phyloP scores from a whole-genome alignment of 2,113 vertebrate species.

The Ctenodactylus gundi region DNA sequence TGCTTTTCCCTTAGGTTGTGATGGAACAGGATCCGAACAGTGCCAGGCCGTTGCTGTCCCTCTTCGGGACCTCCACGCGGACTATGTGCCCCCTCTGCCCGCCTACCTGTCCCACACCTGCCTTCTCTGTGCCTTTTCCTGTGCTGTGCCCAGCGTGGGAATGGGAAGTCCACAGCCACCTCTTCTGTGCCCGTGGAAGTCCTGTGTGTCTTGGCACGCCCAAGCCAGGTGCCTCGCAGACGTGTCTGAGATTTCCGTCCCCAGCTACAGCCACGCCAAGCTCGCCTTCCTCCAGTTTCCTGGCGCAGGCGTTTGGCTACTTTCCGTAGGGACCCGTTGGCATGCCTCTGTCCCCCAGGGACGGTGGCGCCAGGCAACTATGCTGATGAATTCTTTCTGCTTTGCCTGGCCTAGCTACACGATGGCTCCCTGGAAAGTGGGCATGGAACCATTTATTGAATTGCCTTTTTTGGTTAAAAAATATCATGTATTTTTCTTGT shows the following conservation, averaged over 20 bases:
- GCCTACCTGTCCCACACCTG: neutral
- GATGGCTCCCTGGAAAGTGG: neutral
- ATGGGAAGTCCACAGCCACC: neutral
- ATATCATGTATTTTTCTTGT: constrained; percentile 33
- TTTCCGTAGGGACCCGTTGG: neutral
- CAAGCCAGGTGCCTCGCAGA: neutral
- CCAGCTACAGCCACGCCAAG: too few relatives aligned
- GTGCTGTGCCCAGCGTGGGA: neutral
- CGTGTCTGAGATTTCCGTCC: too few relatives aligned
- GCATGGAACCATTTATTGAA: neutral
- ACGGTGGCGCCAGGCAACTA: neutral
- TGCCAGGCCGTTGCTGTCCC: neutral
- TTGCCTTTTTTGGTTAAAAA: neutral
- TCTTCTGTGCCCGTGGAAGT: neutral
- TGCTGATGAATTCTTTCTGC: neutral
- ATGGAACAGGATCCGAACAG: neutral
- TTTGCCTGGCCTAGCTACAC: neutral
- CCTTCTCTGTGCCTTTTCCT: neutral
- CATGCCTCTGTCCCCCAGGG: neutral
- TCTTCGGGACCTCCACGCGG: neutral
- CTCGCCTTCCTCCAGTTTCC: neutral
- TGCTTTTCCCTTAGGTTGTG: neutral
- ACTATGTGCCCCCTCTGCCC: neutral
- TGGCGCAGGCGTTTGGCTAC: neutral
- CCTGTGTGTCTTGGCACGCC: neutral